Percentiles rank a stretch among this genome's conserved stretches.
Evolutionary conservation across 2,113 vertebrate species (phyloP).

Genomic region (Eidolon helvum): DNA sequence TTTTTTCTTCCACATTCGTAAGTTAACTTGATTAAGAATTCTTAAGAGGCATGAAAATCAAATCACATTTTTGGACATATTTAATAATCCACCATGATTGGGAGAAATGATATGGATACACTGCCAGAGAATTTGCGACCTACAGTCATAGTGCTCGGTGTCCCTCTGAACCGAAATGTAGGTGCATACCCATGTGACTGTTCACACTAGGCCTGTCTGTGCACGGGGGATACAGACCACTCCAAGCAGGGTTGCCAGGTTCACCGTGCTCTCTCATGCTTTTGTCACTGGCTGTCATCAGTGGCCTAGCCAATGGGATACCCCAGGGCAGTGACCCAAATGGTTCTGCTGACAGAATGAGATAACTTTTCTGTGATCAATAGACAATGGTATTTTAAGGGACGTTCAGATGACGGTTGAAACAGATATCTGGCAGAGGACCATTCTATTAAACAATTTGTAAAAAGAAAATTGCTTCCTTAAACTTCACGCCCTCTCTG

Average conservation of each 20-base stretch:
- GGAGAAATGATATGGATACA: neutral
- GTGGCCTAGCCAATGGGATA: neutral
- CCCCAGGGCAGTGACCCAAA: neutral
- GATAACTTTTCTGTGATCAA: neutral
- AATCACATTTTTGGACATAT: neutral
- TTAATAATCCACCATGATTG: neutral
- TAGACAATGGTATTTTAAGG: neutral
- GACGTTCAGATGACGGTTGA: neutral
- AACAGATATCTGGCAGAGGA: neutral
- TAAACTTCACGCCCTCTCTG: neutral
- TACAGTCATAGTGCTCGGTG: too few species aligned
- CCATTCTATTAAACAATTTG: neutral
- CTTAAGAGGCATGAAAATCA: neutral
- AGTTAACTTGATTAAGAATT: slow-evolving; percentile 17
- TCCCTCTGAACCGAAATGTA: neutral
- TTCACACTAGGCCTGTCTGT: neutral
- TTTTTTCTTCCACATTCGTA: neutral
- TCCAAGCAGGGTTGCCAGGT: neutral
- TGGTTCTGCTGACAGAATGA: neutral
- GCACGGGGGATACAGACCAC: rapidly evolving
- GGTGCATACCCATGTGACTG: neutral
- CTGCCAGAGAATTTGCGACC: neutral
- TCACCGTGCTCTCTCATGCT: neutral
- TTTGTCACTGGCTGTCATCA: neutral
- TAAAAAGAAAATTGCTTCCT: neutral